A percentile compares a stretch with the other conserved stretches of the same genome.
These are phyloP conservation scores for Clusia tigrina DNA, from an alignment of 2,888 invertebrate genomes.

Conservation along the genomic window DNA sequence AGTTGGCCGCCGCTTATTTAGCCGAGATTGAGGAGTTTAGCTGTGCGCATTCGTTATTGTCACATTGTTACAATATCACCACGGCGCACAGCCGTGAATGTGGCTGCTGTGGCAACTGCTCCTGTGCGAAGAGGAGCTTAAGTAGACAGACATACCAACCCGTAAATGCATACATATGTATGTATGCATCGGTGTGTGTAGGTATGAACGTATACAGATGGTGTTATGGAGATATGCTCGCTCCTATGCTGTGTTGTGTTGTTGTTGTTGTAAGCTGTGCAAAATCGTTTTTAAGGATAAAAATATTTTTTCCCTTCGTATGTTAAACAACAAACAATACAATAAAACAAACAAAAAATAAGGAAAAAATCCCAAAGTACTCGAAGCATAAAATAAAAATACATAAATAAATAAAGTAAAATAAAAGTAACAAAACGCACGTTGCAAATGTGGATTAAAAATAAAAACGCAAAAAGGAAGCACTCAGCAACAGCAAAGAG, in stretches of 20 bases:
- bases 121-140: slow-evolving; percentile 16
- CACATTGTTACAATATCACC: neutral
- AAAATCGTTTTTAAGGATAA: slow-evolving; percentile 26
- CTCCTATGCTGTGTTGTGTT: too few relatives aligned
- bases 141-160: slow-evolving; percentile 33
- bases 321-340: slow-evolving; percentile 35
- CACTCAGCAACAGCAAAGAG: slow-evolving; percentile 14
- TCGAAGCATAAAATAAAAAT: neutral
- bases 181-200: slow-evolving; percentile 31
- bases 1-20: neutral
- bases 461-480: too few relatives aligned
- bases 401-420: too few relatives aligned
- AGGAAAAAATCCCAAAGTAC: neutral
- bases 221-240: slow-evolving; percentile 56
- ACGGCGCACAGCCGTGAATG: neutral
- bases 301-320: slow-evolving; percentile 17
- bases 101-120: slow-evolving; percentile 3
- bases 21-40: neutral
- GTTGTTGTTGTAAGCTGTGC: slow-evolving; percentile 12
- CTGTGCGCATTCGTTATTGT: slow-evolving; percentile 1
- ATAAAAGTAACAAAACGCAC: neutral
- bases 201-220: slow-evolving; percentile 46
- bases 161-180: too few relatives aligned
- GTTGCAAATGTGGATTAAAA: slow-evolving; percentile 1
- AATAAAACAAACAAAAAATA: slow-evolving; percentile 14